Percentiles rank a stretch among this genome's conserved stretches.
Evolutionary conservation across 2,113 vertebrate genomes (phyloP).

Genomic region (Myrmecophaga tridactyla): DNA sequence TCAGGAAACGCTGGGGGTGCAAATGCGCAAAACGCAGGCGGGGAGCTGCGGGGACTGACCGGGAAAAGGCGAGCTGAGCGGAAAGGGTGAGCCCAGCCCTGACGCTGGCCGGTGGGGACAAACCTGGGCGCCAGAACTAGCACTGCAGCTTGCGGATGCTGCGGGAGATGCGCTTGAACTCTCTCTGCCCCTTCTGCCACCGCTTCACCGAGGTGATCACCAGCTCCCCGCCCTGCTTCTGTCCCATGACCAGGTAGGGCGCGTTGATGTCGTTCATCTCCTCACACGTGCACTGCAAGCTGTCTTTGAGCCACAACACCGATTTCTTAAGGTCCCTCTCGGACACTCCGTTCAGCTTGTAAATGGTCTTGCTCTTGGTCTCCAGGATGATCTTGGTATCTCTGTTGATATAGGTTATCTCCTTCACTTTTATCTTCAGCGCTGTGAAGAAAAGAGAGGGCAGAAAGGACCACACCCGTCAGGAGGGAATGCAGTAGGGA

Average conservation of each 20-base stretch:
- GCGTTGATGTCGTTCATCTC: constrained; percentile 98
- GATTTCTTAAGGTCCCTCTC: constrained; percentile 94
- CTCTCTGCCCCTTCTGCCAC: constrained; percentile 96
- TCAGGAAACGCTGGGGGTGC: constrained; percentile 62
- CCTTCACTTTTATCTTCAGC: constrained; percentile 99
- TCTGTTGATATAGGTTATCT: constrained; percentile 97
- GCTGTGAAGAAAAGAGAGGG: constrained; percentile 81
- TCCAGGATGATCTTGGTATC: constrained; percentile 98
- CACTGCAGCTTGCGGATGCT: constrained; percentile 98
- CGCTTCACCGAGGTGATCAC: constrained; percentile 98
- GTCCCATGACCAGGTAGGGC: constrained; percentile 98
- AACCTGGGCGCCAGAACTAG: constrained; percentile 74
- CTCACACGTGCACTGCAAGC: constrained; percentile 95
- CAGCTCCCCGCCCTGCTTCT: constrained; percentile 94
- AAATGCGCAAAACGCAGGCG: constrained; percentile 70
- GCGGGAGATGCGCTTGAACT: constrained; percentile 96
- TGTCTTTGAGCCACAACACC: constrained; percentile 95
- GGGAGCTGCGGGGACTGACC: neutral
- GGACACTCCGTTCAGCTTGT: constrained; percentile 95
- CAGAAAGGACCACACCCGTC: constrained; percentile 41
- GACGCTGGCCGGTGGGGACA: neutral
- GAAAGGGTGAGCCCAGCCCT: neutral
- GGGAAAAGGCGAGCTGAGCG: constrained; percentile 1
- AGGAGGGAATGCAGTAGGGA: constrained; percentile 19
- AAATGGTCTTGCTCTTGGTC: constrained; percentile 97